These are phyloP conservation scores for Parazoanthus darwini DNA, from an alignment of 92 coral and sea anemone species.

Conservation along the genomic window DNA sequence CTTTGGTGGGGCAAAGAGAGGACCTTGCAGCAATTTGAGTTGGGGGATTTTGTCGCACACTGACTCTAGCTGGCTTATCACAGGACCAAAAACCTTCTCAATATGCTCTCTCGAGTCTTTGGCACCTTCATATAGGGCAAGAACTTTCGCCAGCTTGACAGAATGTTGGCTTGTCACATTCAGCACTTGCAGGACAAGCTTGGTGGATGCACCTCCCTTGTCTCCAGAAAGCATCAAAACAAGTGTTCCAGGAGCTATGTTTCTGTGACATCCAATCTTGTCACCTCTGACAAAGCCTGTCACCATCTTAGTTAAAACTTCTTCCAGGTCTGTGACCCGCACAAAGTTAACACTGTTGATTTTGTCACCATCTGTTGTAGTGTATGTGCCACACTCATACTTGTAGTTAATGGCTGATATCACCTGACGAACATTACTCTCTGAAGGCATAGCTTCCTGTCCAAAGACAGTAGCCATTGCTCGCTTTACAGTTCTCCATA, in stretches of 20 bases:
- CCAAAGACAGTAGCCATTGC: conserved; percentile 20
- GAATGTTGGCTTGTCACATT: background rate
- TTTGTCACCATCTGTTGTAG: background rate
- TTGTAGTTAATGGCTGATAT: background rate
- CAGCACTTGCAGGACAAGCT: background rate
- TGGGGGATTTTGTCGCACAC: conserved; percentile 10
- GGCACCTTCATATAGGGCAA: conserved; percentile 18
- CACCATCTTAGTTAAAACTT: background rate
- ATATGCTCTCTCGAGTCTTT: conserved; percentile 27
- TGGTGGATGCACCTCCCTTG: background rate
- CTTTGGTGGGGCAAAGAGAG: background rate
- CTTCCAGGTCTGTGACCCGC: background rate
- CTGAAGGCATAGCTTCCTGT: background rate
- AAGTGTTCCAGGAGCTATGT: background rate
- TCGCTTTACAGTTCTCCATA: conserved; percentile 20
- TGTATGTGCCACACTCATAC: conserved; percentile 5
- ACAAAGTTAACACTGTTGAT: background rate
- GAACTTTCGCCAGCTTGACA: conserved; percentile 10
- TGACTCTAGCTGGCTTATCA: conserved; percentile 4
- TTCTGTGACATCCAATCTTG: background rate
- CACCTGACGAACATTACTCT: background rate
- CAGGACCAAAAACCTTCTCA: conserved; percentile 26
- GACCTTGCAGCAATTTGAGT: background rate
- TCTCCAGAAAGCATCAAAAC: conserved; percentile 4
- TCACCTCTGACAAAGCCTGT: background rate